These are phyloP conservation scores for Pseudomyrmex pallidus DNA, from an alignment of 1,140 invertebrate species.

Conservation along the genomic window DNA sequence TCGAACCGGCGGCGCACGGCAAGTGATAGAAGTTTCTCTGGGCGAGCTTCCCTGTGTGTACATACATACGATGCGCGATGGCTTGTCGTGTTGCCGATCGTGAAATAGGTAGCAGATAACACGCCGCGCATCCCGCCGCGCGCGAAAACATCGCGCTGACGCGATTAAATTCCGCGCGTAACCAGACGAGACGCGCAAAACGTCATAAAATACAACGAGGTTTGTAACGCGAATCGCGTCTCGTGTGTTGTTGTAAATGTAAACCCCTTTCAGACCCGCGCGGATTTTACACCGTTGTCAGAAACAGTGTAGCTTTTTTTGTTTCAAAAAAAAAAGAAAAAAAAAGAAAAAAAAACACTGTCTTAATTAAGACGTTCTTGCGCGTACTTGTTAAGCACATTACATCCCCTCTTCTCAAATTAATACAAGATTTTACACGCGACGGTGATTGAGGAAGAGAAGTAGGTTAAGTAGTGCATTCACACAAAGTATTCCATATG, in stretches of 20 bases:
- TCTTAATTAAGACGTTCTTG: too few species aligned
- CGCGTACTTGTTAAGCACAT: too few species aligned
- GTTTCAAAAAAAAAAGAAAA: too few species aligned
- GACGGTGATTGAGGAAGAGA: not conserved
- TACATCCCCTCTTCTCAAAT: too few species aligned
- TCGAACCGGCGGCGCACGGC: not conserved
- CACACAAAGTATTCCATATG: not conserved
- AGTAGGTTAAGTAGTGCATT: slow-evolving; percentile 28
- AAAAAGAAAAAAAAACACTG: too few species aligned
- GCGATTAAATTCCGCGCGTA: slow-evolving; percentile 25
- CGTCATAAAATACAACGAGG: too few species aligned
- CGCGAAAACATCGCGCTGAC: not conserved
- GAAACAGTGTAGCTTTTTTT: too few species aligned
- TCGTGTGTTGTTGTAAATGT: too few species aligned
- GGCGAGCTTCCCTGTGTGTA: slow-evolving; percentile 14
- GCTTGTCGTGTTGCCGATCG: slow-evolving; percentile 12
- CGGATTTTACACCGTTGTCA: not conserved
- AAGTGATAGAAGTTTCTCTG: slow-evolving; percentile 34
- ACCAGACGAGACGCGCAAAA: slow-evolving; percentile 3
- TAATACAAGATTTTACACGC: not conserved
- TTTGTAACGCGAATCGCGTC: too few species aligned
- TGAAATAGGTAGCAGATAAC: slow-evolving; percentile 5
- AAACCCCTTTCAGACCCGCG: not conserved
- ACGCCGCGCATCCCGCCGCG: not conserved
- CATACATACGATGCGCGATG: not conserved